A percentile compares a stretch with the other conserved stretches of the same genome.
Evolutionary conservation across 2,797 vertebrate genomes (phyloP).

Genomic region (Hafferia zeledoni): DNA sequence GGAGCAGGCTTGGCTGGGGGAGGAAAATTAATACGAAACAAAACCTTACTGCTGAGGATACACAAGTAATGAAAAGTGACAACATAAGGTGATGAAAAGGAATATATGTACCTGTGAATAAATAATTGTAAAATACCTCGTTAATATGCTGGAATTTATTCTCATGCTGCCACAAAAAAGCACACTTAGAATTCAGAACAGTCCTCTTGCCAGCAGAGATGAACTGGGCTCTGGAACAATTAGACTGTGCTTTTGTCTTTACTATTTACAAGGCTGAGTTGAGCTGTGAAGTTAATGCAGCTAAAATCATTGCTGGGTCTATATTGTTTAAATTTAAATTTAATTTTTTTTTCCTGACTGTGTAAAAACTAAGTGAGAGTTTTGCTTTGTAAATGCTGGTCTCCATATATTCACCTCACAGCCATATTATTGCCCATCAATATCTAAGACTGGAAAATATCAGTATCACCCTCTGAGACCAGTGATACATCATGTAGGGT

Average conservation of each 20-base stretch:
- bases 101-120: not conserved
- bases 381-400: not conserved
- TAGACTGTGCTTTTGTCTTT: not conserved
- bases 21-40: not conserved
- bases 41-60: not conserved
- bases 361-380: not conserved
- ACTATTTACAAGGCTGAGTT: conserved; percentile 24
- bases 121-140: not conserved
- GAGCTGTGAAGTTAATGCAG: not conserved
- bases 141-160: conserved; percentile 23
- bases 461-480: not conserved
- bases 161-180: not conserved
- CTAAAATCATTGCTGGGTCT: not conserved
- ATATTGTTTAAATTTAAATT: not conserved
- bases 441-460: not conserved
- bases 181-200: conserved; percentile 10
- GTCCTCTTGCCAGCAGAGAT: conserved; percentile 23
- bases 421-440: not conserved
- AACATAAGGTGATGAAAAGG: not conserved
- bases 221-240: conserved; percentile 17
- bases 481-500: not conserved
- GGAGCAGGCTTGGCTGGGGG: not conserved
- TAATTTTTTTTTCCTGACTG: not conserved
- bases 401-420: not conserved
- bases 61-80: not conserved